A percentile compares a stretch with the other conserved stretches of the same genome.
These are phyloP conservation scores for Nasua narica DNA, from an alignment of 2,797 vertebrate species.

Conservation along the genomic window DNA sequence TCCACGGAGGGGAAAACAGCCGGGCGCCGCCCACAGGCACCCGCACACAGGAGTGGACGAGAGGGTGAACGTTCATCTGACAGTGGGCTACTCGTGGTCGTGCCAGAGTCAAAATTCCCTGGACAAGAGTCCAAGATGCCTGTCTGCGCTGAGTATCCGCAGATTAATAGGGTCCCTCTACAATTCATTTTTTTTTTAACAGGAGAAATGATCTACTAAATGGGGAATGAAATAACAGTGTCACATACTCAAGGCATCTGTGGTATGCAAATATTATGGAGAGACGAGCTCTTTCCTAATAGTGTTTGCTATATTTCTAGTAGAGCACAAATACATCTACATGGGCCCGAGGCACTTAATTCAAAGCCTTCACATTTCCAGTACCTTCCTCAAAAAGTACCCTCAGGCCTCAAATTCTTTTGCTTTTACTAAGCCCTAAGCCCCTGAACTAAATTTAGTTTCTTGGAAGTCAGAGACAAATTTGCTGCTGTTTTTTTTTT, in stretches of 20 bases:
- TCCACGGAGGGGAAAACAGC: not conserved
- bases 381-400: conserved; percentile 53
- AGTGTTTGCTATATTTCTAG: conserved; percentile 26
- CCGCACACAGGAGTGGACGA: too few species aligned
- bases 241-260: not conserved
- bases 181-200: conserved; percentile 33
- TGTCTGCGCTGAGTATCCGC: fast-evolving
- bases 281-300: conserved; percentile 52
- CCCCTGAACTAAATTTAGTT: conserved; percentile 64
- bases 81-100: not conserved
- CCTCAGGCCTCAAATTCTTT: conserved; percentile 49
- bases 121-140: not conserved
- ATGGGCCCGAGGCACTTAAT: conserved; percentile 54
- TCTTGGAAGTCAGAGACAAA: conserved; percentile 56
- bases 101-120: not conserved
- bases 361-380: conserved; percentile 49
- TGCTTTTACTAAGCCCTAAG: conserved; percentile 58
- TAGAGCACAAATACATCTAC: conserved; percentile 12
- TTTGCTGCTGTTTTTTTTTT: not conserved
- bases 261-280: conserved; percentile 24
- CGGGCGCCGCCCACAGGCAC: fast-evolving
- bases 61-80: not conserved
- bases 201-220: conserved; percentile 50
- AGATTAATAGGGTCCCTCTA: not conserved
- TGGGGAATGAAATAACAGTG: conserved; percentile 35